Base-by-base conservation (phyloP, 2,113 vertebrate species). In the Xiphias gladius region DNA sequence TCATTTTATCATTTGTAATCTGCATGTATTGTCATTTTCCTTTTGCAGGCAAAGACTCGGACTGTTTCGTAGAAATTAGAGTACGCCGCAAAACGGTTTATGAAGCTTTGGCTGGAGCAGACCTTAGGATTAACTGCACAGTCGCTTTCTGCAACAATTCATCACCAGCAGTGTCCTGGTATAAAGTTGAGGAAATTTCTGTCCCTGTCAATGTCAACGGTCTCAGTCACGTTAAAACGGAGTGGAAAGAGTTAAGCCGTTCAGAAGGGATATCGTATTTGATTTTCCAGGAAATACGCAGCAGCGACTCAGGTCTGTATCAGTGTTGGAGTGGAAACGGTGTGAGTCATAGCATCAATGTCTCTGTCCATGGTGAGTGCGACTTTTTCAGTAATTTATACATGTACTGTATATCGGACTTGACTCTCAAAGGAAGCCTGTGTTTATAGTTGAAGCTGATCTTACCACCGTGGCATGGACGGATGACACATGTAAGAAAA, bases 351-450 rank as follows among this genome's bases (percentile, higher is more conserved):
- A 0, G 0, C 4, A 92, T 96, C 66, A 79, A 20, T 0, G 68
- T 96, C 14, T 67, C 5, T 13, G 86, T 95, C 22, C 0, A 50
- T 5, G 90, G 95, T 95, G 76, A 93, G 89, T 72, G 65, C 48
- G 5, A 17, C 1, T 28, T 52, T 65, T 19, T 59, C 43, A 28
- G 2, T 26, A 22, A 17, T 65, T 58, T 54, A 17, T 12, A 24
- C 11, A 52, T 37, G 41, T 43, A 39, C 37, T 39, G 37, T 9
- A 8, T 0, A 41, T 7, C 30, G 11, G 6, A 50, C 12, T 66
- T 0, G 35, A 48, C 14, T 70, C 24, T 8, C 22, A 10, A 16
- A 61, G 19, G 9, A 67, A 54, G 67, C 26, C 5, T 5, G 19
- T 35, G 5, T 48, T 71, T 16, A 35, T n/a, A 90, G 76, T 11